Conservation (phyloP, 2,797 vertebrate genomes). For the Gymnoscopelus braueri region DNA sequence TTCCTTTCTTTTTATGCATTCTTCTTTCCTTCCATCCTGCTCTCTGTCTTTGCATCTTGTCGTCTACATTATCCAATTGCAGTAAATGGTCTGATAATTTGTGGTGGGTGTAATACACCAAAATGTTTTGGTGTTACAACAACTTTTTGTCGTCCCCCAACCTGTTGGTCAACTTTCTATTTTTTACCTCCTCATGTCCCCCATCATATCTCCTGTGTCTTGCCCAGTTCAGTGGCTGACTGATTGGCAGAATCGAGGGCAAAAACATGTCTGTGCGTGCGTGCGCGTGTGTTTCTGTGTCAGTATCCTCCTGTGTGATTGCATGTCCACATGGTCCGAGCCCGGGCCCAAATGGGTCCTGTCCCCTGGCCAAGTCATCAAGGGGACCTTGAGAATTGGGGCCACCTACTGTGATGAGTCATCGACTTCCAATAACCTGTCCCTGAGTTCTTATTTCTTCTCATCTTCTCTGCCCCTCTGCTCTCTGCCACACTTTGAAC, state of each 20-base stretch:
- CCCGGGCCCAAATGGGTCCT: too few species aligned
- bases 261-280: not conserved
- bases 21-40: too few species aligned
- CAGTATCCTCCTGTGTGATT: not conserved
- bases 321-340: not conserved
- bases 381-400: slow-evolving; percentile 57
- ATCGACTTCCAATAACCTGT: slow-evolving; percentile 64
- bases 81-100: too few species aligned
- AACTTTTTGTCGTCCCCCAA: not conserved
- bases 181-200: slow-evolving; percentile 17
- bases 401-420: slow-evolving; percentile 31
- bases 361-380: slow-evolving; percentile 37
- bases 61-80: too few species aligned
- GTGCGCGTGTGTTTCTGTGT: slow-evolving; percentile 71
- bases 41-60: too few species aligned
- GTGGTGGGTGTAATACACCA: too few species aligned
- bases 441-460: slow-evolving; percentile 5
- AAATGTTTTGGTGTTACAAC: slow-evolving; percentile 8
- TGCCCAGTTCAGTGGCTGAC: not conserved
- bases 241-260: slow-evolving; percentile 13
- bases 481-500: slow-evolving; percentile 34
- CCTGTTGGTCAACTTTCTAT: slow-evolving; percentile 24
- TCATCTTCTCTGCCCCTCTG: not conserved
- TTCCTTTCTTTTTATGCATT: too few species aligned
- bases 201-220: slow-evolving; percentile 11